Base-by-base conservation (phyloP, 1,140 invertebrate genomes). In the Ladona fulva region DNA sequence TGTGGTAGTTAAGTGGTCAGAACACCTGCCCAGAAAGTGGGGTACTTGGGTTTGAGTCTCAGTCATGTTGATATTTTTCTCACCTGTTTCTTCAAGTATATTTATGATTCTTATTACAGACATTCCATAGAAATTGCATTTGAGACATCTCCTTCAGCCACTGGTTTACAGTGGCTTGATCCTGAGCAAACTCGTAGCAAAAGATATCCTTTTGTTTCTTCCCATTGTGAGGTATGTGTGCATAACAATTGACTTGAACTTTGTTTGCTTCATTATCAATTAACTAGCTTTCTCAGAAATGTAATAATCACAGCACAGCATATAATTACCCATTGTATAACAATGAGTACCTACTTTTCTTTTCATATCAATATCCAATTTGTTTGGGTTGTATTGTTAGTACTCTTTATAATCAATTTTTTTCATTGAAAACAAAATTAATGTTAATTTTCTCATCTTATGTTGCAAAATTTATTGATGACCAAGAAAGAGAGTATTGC, bases 101-200 rank as follows among this genome's bases (percentile, higher is more conserved):
- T 37, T 37, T 37, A 37, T 37, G 8, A 5, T 37, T 37, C 14
- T 3, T 3, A 66, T 66, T 66, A 3, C 12, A 66, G 52, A 22
- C 12, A 66, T 22, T 66, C 52, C 14, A 1, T 66, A 5, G 52
- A 66, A 66, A 12, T 66, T 16, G 52, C 14, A 3, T 66, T 66
- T 85, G 86, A 89, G 81, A 95, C 94, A 6, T 88, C 88, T n/a
- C 89, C 90, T 76, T 86, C 88, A 42, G 90, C 93, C 10, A 92
- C 91, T 79, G 96, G 94, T 22, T 86, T 99, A 22, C 95, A 97
- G 85, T 99, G 97, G 96, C 83, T 99, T 42, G 88, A 88, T 77
- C 90, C 94, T 14, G 89, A 92, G 80, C 95, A 97, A 86, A 99
- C 97, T 19, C 89, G 92, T 8, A 95, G 95, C 74, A 94, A 94